A percentile compares a stretch with the other conserved stretches of the same genome.
phyloP scores from a whole-genome alignment of 2,113 vertebrate species.

The Barbus barbus region DNA sequence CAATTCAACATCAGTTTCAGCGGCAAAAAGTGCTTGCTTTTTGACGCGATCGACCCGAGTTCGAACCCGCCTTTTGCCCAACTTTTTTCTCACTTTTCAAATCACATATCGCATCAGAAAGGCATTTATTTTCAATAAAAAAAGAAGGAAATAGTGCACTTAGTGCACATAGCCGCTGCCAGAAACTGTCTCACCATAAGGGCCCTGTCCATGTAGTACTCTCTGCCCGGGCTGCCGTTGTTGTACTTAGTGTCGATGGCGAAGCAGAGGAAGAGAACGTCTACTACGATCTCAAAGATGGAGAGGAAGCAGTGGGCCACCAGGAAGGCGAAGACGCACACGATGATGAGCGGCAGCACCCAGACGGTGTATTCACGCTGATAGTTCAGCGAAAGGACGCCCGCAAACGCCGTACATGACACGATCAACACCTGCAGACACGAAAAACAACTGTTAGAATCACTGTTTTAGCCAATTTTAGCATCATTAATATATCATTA shows the following conservation, averaged over 20 bases:
- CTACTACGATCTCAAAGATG: slow-evolving; percentile 96
- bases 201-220: slow-evolving; percentile 98
- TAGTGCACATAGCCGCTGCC: no score
- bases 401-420: slow-evolving; percentile 88
- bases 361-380: slow-evolving; percentile 95
- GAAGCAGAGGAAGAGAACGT: slow-evolving; percentile 98
- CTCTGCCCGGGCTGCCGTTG: slow-evolving; percentile 89
- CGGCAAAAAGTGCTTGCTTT: no score
- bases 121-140: no score
- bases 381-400: slow-evolving; percentile 93
- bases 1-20: no score
- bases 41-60: no score
- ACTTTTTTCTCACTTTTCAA: no score
- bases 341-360: slow-evolving; percentile 94
- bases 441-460: no score
- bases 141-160: no score
- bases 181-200: slow-evolving; percentile 96
- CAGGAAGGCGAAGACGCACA: slow-evolving; percentile 94
- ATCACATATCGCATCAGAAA: no score
- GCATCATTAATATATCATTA: no score
- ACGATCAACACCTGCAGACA: slow-evolving; percentile 86
- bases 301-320: slow-evolving; percentile 99
- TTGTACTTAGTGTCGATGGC: slow-evolving; percentile 95
- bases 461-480: no score
- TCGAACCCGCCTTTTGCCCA: no score